Evolutionary conservation across 2,113 vertebrate genomes (phyloP), one percentile per base, ranked within the genome.

Genomic region (Odontesthes bonariensis): DNA sequence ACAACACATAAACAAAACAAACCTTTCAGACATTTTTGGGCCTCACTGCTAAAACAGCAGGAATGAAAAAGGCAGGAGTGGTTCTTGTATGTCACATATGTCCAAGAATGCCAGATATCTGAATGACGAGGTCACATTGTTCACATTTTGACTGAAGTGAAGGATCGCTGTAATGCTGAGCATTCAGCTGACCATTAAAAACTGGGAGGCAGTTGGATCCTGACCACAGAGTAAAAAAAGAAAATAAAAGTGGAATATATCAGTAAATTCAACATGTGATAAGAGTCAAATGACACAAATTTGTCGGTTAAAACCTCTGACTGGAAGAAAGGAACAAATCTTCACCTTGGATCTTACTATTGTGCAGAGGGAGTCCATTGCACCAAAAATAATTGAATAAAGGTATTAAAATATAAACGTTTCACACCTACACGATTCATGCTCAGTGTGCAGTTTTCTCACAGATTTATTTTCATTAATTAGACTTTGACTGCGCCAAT

Each of bases 151-250:
- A 35, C 32, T 3, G 75, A 44, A 58, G 64, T 38, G 76, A 54
- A 82, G 64, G 81, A 86, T 70, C 8, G 66, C 58, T 4, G 58
- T 86, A 88, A 89, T 86, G 79, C 19, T 19, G 65, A 75, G 54
- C 79, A 0, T 70, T 82, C 75, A 72, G 85, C 83, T 54, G 70
- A 57, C 47, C 81, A 77, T 89, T 89, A 85, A 75, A 82, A 66
- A 22, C 55, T 52, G 53, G 35, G 16, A 67, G 20, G 60, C 70
- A 44, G 81, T 61, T 57, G 54, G 12, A 60, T 32, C 73, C 61
- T 32, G 47, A 66, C 17, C 68, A 57, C n/a, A 20, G 51, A 56
- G 60, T 54, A 58, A 55, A 20, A 5, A 33, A 52, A 13, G 16
- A 19, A 56, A 8, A 27, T 2, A 0, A 67, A 7, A 6, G 1